These are phyloP conservation scores for Tridacna gigas DNA, from an alignment of 2,888 invertebrate genomes.

Conservation along the genomic window DNA sequence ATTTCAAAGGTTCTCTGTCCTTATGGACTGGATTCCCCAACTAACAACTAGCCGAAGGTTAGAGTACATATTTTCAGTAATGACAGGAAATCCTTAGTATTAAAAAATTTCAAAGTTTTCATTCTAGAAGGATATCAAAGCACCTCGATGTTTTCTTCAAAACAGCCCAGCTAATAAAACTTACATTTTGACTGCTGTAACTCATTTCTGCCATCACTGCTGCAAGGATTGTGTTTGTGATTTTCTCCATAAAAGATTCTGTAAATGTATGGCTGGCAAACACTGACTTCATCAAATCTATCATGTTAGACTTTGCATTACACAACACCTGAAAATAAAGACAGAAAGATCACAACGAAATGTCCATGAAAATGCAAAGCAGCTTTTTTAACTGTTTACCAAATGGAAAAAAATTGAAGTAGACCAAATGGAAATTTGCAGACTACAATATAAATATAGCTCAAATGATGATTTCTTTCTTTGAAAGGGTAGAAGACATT, in stretches of 20 bases:
- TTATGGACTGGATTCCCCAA: too few relatives aligned
- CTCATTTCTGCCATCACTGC: slow-evolving; percentile 69
- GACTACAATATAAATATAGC: neutral
- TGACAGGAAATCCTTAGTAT: too few relatives aligned
- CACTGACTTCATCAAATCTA: slow-evolving; percentile 64
- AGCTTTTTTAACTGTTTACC: neutral
- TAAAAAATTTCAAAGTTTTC: too few relatives aligned
- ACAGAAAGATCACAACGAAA: too few relatives aligned
- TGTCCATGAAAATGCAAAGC: neutral
- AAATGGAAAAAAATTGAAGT: too few relatives aligned
- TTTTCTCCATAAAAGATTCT: slow-evolving; percentile 47
- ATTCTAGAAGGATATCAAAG: too few relatives aligned
- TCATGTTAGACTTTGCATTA: slow-evolving; percentile 58
- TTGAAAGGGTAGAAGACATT: neutral
- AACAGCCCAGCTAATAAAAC: neutral
- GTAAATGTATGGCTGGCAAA: slow-evolving; percentile 48
- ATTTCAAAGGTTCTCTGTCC: too few relatives aligned
- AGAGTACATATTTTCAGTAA: too few relatives aligned
- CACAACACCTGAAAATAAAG: slow-evolving; percentile 57
- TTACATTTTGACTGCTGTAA: slow-evolving; percentile 66
- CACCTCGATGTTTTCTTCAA: too few relatives aligned
- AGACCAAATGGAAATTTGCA: too few relatives aligned
- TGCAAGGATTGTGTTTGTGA: slow-evolving; percentile 70
- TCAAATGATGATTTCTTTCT: neutral
- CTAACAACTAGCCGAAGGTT: too few relatives aligned